A percentile compares a stretch with the other conserved stretches of the same genome.
Conservation (phyloP, 2,113 vertebrate species). For the Forbesichthys papilliferus region DNA sequence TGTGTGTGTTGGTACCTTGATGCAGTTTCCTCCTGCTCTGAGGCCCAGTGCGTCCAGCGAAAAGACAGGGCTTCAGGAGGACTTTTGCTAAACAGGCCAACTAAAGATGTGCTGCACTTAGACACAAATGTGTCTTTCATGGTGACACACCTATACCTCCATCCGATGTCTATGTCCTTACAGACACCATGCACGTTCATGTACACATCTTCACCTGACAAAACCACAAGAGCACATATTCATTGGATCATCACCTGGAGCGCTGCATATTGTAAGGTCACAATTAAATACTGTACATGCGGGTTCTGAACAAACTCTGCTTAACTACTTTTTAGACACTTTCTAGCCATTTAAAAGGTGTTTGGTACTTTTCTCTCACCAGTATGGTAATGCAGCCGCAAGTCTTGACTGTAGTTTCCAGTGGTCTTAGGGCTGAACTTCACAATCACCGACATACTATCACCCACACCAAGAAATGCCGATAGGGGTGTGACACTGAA, state of each 20-base stretch:
- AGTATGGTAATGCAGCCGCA: constrained; percentile 80
- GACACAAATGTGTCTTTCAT: constrained; percentile 81
- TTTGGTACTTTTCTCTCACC: constrained; percentile 43
- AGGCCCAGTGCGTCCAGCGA: constrained; percentile 80
- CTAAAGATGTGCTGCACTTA: constrained; percentile 61
- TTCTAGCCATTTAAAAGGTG: background rate
- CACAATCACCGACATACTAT: constrained; percentile 80
- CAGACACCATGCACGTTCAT: constrained; percentile 79
- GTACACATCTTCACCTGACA: constrained; percentile 80
- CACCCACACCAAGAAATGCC: constrained; percentile 76
- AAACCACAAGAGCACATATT: background rate
- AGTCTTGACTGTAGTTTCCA: constrained; percentile 71
- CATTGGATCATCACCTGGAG: too few relatives aligned
- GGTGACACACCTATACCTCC: constrained; percentile 74
- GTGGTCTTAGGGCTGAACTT: constrained; percentile 77
- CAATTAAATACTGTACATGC: background rate
- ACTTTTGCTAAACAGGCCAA: constrained; percentile 64
- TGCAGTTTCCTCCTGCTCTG: constrained; percentile 68
- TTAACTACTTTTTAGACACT: background rate
- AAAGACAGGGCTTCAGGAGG: constrained; percentile 78
- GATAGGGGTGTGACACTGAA: constrained; percentile 77
- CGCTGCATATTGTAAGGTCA: too few relatives aligned
- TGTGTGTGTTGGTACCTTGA: background rate
- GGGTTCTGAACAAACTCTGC: background rate
- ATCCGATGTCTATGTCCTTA: constrained; percentile 76